phyloP scores from a whole-genome alignment of 2,888 invertebrate genomes.

The Synergus itoensis region DNA sequence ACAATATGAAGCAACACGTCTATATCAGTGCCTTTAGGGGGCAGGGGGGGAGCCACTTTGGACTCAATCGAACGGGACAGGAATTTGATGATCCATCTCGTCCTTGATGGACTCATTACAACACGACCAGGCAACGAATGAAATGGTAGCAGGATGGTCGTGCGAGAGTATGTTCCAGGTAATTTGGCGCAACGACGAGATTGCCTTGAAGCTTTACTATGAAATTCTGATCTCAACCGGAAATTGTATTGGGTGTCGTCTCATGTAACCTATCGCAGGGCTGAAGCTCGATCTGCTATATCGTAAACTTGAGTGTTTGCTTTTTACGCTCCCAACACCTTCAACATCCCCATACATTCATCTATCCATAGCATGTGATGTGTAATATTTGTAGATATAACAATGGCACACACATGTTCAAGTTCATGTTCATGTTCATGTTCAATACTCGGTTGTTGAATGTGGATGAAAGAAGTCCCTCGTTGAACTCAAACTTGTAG shows the following conservation, averaged over 20 bases:
- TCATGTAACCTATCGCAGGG: constrained; percentile 29
- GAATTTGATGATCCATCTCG: constrained; percentile 31
- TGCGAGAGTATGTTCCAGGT: constrained; percentile 28
- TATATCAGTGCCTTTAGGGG: too few species aligned
- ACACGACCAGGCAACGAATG: constrained; percentile 13
- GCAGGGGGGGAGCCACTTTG: background rate
- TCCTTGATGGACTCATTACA: constrained; percentile 30
- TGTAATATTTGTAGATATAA: background rate
- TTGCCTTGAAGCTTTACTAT: constrained; percentile 52
- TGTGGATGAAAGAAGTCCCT: constrained; percentile 45
- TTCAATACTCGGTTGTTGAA: background rate
- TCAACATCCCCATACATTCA: background rate
- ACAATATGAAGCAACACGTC: too few species aligned
- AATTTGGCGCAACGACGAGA: constrained; percentile 35
- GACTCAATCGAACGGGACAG: background rate
- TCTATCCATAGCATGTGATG: background rate
- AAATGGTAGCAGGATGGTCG: constrained; percentile 43
- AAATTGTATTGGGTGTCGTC: constrained; percentile 50
- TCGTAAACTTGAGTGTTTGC: constrained; percentile 41
- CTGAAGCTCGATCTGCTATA: constrained; percentile 35
- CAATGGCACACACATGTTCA: background rate
- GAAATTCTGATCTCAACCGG: constrained; percentile 52
- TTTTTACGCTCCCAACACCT: constrained; percentile 32
- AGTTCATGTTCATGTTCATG: too few species aligned
- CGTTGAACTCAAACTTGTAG: constrained; percentile 45